Base-by-base conservation (phyloP, 1,140 invertebrate genomes). In the Temnothorax curvispinosus region DNA sequence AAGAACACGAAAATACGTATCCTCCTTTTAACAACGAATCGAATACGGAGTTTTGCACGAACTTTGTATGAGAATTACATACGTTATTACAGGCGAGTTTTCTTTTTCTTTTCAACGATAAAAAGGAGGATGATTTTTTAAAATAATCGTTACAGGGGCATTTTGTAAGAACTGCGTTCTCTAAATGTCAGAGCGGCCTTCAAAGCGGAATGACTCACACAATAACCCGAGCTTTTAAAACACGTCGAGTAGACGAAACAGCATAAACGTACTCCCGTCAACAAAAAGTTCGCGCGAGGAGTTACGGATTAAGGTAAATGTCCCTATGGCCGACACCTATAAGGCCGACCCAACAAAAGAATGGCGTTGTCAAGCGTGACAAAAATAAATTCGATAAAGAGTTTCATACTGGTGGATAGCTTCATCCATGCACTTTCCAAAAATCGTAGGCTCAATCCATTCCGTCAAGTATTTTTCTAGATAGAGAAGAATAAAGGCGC, bases 161-260 rank as follows among this genome's bases (percentile, higher is more conserved):
- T 56, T 56, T 15, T 74, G 4, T 41, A 75, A 75, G 3, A 60
- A 27, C 56, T 56, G 13, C 52, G 3, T 21, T 74, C 5, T 8
- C 5, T 8, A 75, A 38, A 44, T n/a, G 5, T 32, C 41, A 27
- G 27, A 27, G 27, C 27, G 6, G 18, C 27, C 1, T 65, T 5
- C 18, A 6, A 2, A 47, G 21, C 15, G 38, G 21, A 64, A 44
- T 56, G 15, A 81, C 11, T 8, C 41, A 8, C 8, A 41, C 21
- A 56, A 78, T 60, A 77, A 77, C 41, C 41, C 3, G 9, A 81
- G 4, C 3, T 71, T 27, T 81, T 81, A 18, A 58, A 72, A 47
- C 38, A 15, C 15, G 6, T 7, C 21, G 6, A 8, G 41, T 18
- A 32, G 58, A 80, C 4, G 41, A n/a, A 44, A 69, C 35, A 80